Percentiles rank a stretch among this genome's conserved stretches.
Evolutionary conservation across 2,888 invertebrate species (phyloP).

Genomic region (Invenusta paracnida): DNA sequence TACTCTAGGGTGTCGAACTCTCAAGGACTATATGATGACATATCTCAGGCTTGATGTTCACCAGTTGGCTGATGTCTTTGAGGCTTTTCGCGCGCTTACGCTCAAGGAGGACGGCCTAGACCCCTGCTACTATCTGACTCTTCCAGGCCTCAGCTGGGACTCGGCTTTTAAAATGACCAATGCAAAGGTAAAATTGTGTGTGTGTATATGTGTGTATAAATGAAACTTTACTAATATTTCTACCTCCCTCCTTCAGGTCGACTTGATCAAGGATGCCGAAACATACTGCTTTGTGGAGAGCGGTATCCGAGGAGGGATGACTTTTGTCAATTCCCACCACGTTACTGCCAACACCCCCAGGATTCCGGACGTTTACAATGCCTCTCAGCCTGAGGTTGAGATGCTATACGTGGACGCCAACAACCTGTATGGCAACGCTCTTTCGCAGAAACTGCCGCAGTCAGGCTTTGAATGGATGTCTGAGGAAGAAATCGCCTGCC

Average conservation of each 20-base stretch:
- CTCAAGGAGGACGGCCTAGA: background rate
- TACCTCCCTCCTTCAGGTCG: background rate
- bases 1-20: background rate
- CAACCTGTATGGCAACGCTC: too few relatives aligned
- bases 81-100: background rate
- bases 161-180: background rate
- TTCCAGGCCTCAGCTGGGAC: background rate
- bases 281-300: background rate
- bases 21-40: background rate
- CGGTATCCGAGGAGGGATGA: too few relatives aligned
- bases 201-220: background rate
- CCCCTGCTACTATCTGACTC: background rate
- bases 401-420: too few relatives aligned
- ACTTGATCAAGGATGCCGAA: background rate
- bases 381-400: too few relatives aligned
- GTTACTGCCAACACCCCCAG: too few relatives aligned
- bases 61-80: background rate
- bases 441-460: too few relatives aligned
- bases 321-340: too few relatives aligned
- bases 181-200: background rate
- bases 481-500: too few relatives aligned
- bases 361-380: too few relatives aligned
- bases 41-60: background rate
- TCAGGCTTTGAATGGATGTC: too few relatives aligned
- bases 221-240: too few relatives aligned